Evolutionary conservation across 2,888 invertebrate species (phyloP).

Genomic region (Pseudolycoriella hygida): DNA sequence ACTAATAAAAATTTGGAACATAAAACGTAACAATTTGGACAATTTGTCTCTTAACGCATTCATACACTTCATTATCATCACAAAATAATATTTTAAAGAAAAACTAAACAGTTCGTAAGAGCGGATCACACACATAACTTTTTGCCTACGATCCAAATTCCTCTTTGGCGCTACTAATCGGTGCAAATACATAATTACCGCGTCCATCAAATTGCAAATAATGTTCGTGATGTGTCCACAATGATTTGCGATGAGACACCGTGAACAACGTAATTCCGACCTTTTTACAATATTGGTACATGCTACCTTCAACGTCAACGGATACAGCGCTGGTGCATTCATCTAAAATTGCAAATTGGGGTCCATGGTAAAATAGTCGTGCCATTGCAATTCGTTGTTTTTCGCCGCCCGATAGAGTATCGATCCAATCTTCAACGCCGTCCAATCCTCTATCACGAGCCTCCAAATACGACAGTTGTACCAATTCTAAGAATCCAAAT

Average conservation of each 20-base stretch:
- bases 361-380: slow-evolving; percentile 87
- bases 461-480: slow-evolving; percentile 69
- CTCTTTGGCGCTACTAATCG: slow-evolving; percentile 69
- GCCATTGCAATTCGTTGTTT: slow-evolving; percentile 99
- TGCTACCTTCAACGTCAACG: slow-evolving; percentile 93
- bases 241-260: slow-evolving; percentile 88
- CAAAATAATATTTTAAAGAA: too few species aligned
- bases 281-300: slow-evolving; percentile 88
- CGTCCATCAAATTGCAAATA: slow-evolving; percentile 92
- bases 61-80: too few species aligned
- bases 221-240: slow-evolving; percentile 97
- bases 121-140: too few species aligned
- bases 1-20: too few species aligned
- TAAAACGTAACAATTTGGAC: too few species aligned
- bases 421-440: slow-evolving; percentile 95
- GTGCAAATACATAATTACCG: slow-evolving; percentile 72
- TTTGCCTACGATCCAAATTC: slow-evolving; percentile 75
- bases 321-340: slow-evolving; percentile 98
- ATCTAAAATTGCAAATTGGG: slow-evolving; percentile 96
- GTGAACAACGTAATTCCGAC: slow-evolving; percentile 83
- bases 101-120: too few species aligned
- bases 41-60: too few species aligned
- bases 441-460: slow-evolving; percentile 79
- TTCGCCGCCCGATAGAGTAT: slow-evolving; percentile 94
- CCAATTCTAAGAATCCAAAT: slow-evolving; percentile 54